A percentile compares a stretch with the other conserved stretches of the same genome.
Conservation (phyloP, 2,797 vertebrate genomes). For the Sebastes goodei region DNA sequence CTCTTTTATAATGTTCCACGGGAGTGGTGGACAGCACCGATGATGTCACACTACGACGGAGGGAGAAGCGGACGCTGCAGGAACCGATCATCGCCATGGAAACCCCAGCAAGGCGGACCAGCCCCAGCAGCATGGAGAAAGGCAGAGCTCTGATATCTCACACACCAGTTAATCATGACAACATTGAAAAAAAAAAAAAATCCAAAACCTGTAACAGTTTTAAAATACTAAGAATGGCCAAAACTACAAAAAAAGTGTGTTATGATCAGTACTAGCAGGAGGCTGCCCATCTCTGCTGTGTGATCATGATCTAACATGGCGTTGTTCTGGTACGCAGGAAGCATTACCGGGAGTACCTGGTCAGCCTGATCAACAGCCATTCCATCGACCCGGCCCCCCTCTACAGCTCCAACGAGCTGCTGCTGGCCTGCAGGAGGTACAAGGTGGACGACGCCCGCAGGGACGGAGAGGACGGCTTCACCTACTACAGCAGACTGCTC, state of each 20-base stretch:
- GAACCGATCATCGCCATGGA: too few relatives aligned
- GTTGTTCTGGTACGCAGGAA: conserved; percentile 74
- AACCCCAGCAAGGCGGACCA: too few relatives aligned
- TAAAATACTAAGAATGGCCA: neutral
- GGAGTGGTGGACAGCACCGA: too few relatives aligned
- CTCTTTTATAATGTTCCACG: too few relatives aligned
- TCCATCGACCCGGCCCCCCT: conserved; percentile 87
- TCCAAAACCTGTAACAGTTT: too few relatives aligned
- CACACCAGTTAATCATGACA: too few relatives aligned
- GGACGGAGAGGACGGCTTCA: conserved; percentile 78
- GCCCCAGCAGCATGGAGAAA: too few relatives aligned
- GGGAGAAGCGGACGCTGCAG: too few relatives aligned
- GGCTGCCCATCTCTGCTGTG: neutral
- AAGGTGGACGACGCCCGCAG: conserved; percentile 72
- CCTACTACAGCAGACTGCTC: conserved; percentile 79
- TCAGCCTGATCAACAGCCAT: conserved; percentile 90
- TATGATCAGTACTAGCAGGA: neutral
- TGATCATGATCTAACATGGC: neutral
- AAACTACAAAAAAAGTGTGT: neutral
- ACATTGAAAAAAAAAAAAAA: too few relatives aligned
- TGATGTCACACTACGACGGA: too few relatives aligned
- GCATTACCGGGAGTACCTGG: conserved; percentile 92
- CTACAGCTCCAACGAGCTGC: conserved; percentile 83
- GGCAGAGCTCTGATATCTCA: too few relatives aligned
- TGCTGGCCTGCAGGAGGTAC: conserved; percentile 85